Evolutionary conservation across 2,113 vertebrate species (phyloP).

Genomic region (Actenoides hombroni): DNA sequence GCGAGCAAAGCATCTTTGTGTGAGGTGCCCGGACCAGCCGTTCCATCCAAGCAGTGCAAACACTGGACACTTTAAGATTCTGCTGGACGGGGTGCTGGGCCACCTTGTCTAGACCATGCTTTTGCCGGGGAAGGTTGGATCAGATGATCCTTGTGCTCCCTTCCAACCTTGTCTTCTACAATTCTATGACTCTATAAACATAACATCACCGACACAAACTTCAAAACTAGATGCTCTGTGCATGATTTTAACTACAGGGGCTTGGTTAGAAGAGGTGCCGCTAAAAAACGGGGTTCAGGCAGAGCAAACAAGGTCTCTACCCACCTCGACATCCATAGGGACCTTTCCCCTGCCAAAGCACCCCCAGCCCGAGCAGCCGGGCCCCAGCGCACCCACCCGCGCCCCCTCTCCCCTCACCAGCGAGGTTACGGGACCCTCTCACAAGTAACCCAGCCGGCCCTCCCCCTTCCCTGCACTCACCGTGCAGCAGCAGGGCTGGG

Average conservation of each 20-base stretch:
- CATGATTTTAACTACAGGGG: background rate
- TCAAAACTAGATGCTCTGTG: background rate
- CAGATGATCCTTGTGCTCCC: background rate
- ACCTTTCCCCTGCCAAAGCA: background rate
- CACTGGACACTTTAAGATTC: background rate
- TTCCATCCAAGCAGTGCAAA: background rate
- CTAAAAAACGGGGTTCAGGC: background rate
- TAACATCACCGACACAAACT: background rate
- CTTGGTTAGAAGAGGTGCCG: background rate
- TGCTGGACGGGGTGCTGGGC: background rate
- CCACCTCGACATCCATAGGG: background rate
- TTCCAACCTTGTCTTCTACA: background rate
- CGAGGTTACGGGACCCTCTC: fast-evolving
- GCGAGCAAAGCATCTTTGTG: background rate
- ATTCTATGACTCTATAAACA: background rate
- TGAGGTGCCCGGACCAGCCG: background rate
- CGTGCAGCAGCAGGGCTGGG: constrained; percentile 74
- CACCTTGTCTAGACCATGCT: background rate
- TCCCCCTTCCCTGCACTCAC: constrained; percentile 53
- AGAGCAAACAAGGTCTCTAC: background rate
- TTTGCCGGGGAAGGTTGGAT: background rate
- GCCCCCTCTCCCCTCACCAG: background rate
- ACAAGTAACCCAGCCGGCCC: background rate
- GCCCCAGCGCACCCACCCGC: background rate
- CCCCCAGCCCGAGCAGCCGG: background rate